A percentile compares a stretch with the other conserved stretches of the same genome.
Conservation (phyloP, 2,113 vertebrate genomes). For the Rhynchomys soricoides region DNA sequence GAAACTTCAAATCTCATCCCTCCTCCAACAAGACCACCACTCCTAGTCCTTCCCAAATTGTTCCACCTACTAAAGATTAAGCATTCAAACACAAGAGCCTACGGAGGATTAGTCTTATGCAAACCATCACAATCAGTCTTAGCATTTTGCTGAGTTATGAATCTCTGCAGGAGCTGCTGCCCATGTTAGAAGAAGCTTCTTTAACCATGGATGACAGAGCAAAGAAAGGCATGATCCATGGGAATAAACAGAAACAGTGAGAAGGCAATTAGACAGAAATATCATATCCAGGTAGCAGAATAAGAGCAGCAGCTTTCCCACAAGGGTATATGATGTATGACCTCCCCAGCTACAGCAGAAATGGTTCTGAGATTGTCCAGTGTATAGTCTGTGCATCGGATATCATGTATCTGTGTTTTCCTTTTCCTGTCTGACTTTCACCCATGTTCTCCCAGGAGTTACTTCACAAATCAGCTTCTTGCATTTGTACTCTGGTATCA, state of each 20-base stretch:
- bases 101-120: background rate
- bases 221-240: background rate
- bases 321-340: rapidly evolving
- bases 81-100: background rate
- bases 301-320: background rate
- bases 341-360: background rate
- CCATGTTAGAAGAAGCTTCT: background rate
- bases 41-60: background rate
- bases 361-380: background rate
- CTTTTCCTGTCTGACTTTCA: background rate
- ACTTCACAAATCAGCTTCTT: background rate
- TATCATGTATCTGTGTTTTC: background rate
- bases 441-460: background rate
- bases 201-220: background rate
- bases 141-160: background rate
- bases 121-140: background rate
- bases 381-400: background rate
- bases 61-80: background rate
- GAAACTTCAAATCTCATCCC: background rate
- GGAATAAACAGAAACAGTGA: background rate
- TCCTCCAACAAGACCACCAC: background rate
- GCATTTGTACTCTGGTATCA: background rate
- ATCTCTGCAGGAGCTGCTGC: background rate
- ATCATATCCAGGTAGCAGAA: background rate
- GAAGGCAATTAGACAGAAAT: background rate